Conservation (phyloP, 2,888 invertebrate species). For the Trachelus stipa region DNA sequence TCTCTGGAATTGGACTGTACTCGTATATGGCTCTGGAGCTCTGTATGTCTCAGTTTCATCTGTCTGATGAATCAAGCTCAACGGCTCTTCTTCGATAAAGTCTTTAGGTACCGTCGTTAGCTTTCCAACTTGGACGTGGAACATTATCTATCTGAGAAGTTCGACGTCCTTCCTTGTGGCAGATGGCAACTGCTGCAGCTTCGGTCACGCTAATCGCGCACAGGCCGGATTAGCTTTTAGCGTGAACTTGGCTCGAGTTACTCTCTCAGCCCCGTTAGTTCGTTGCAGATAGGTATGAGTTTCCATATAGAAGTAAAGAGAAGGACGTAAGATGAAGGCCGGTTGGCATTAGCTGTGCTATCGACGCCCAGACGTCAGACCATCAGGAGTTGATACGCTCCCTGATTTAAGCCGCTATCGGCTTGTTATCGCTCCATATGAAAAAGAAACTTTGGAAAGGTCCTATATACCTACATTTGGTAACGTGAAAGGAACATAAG, state of each 20-base stretch:
- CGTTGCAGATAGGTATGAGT: background rate
- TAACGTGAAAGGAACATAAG: background rate
- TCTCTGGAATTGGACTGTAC: background rate
- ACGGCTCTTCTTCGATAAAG: slow-evolving; percentile 2
- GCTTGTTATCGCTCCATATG: background rate
- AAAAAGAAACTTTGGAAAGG: background rate
- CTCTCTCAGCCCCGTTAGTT: background rate
- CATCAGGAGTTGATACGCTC: background rate
- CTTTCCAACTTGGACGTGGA: slow-evolving; percentile 46
- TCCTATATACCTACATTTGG: background rate
- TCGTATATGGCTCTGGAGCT: background rate
- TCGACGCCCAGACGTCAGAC: background rate
- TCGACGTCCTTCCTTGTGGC: slow-evolving; percentile 35
- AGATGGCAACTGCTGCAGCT: background rate
- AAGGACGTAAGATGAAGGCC: background rate
- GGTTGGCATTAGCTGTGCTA: background rate
- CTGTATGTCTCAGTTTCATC: slow-evolving; percentile 15
- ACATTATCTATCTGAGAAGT: slow-evolving; percentile 57
- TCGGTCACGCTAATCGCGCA: slow-evolving; percentile 57
- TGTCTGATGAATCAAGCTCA: background rate
- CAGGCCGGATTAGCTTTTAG: slow-evolving; percentile 55
- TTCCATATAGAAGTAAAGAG: background rate
- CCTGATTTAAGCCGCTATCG: background rate
- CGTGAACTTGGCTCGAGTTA: slow-evolving; percentile 40
- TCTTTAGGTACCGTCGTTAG: slow-evolving; percentile 23